phyloP scores from a whole-genome alignment of 1,140 invertebrate species.

The Drosophila pruinosa region DNA sequence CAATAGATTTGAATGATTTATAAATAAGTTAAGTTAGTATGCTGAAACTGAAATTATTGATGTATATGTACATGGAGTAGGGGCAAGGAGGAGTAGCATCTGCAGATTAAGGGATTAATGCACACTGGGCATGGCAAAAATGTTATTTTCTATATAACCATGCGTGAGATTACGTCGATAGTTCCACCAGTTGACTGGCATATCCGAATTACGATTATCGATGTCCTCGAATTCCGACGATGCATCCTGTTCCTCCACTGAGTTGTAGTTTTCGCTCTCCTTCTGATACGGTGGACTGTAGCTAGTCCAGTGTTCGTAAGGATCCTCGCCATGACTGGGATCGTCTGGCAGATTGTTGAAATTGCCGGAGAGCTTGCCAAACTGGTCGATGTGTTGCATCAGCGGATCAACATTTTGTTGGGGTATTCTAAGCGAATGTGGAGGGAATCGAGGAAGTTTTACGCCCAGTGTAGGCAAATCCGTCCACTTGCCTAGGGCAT shows the following conservation, averaged over 20 bases:
- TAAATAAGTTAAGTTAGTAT: neutral
- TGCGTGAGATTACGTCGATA: conserved; percentile 71
- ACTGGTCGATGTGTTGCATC: conserved; percentile 72
- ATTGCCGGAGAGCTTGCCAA: conserved; percentile 70
- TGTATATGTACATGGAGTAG: neutral
- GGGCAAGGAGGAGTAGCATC: conserved; percentile 48
- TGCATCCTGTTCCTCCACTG: conserved; percentile 63
- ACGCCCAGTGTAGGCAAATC: conserved; percentile 66
- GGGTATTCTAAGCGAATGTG: conserved; percentile 12
- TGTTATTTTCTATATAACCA: conserved; percentile 67
- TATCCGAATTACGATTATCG: conserved; percentile 28
- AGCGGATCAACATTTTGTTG: conserved; percentile 61
- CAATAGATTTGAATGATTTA: neutral
- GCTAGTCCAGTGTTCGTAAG: conserved; percentile 75
- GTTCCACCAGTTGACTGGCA: conserved; percentile 53
- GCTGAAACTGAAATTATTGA: conserved; percentile 1
- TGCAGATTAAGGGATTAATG: conserved; percentile 21
- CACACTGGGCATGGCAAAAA: conserved; percentile 64
- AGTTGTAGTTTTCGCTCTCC: conserved; percentile 44
- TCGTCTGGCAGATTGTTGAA: conserved; percentile 67
- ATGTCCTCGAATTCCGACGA: conserved; percentile 35
- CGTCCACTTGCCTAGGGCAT: conserved; percentile 78
- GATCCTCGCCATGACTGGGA: conserved; percentile 33
- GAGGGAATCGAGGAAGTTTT: conserved; percentile 25
- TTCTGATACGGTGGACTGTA: conserved; percentile 52